phyloP scores from a whole-genome alignment of 2,888 invertebrate genomes.

The Melanargia galathea region DNA sequence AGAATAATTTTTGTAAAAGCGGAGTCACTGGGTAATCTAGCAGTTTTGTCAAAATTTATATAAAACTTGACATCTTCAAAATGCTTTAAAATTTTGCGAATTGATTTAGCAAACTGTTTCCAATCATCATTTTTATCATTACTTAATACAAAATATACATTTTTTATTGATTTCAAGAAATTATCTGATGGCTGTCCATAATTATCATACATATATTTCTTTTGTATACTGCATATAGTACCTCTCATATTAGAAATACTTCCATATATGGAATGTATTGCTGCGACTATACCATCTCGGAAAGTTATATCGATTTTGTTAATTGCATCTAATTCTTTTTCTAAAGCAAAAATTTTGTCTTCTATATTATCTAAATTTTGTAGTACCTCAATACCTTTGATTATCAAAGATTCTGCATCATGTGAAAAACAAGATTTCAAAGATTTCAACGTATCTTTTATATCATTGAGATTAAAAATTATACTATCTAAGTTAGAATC shows the following conservation, averaged over 20 bases:
- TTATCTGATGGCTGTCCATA: slow-evolving; percentile 69
- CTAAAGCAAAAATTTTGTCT: slow-evolving; percentile 66
- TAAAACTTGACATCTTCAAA: slow-evolving; percentile 78
- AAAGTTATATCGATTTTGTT: slow-evolving; percentile 50
- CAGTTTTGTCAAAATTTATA: slow-evolving; percentile 75
- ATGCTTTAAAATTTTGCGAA: slow-evolving; percentile 68
- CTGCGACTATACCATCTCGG: slow-evolving; percentile 67
- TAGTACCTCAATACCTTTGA: slow-evolving; percentile 67
- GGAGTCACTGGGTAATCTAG: slow-evolving; percentile 70
- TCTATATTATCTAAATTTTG: slow-evolving; percentile 70
- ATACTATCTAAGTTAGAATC: slow-evolving; percentile 46
- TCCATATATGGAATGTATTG: slow-evolving; percentile 76
- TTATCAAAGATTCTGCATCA: slow-evolving; percentile 62
- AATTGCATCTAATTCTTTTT: slow-evolving; percentile 58
- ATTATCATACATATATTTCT: slow-evolving; percentile 70
- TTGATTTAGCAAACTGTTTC: slow-evolving; percentile 58
- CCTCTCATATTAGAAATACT: slow-evolving; percentile 80
- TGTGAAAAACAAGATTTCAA: slow-evolving; percentile 55
- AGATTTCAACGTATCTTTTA: slow-evolving; percentile 59
- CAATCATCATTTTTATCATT: slow-evolving; percentile 48
- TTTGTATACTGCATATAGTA: slow-evolving; percentile 73
- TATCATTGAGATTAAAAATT: slow-evolving; percentile 49
- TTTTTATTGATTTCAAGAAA: slow-evolving; percentile 63
- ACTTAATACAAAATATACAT: slow-evolving; percentile 48
- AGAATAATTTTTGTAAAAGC: slow-evolving; percentile 70